Percentiles rank a stretch among this genome's conserved stretches.
Conservation (phyloP, 2,113 vertebrate genomes). For the Sitta europaea region DNA sequence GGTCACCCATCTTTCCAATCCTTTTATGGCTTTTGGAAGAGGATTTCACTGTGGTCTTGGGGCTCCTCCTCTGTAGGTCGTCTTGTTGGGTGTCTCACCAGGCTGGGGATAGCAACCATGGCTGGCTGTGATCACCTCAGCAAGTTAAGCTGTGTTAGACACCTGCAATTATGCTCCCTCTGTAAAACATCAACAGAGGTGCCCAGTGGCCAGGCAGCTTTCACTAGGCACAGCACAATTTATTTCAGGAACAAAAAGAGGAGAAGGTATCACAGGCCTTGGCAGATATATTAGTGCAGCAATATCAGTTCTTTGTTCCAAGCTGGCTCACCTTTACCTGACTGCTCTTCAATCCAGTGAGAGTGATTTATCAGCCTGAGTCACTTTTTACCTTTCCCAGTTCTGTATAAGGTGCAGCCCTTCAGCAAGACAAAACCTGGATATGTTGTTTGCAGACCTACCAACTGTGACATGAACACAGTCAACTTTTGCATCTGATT, state of each 20-base stretch:
- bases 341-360: not conserved
- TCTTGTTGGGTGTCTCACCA: not conserved
- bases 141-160: not conserved
- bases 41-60: not conserved
- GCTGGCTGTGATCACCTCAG: not conserved
- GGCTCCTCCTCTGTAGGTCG: not conserved
- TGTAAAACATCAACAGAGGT: not conserved
- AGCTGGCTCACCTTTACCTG: not conserved
- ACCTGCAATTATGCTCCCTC: not conserved
- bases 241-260: slow-evolving; percentile 14
- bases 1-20: not conserved
- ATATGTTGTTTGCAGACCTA: not conserved
- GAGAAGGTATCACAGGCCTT: not conserved
- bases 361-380: not conserved
- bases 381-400: not conserved
- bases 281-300: not conserved
- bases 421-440: not conserved
- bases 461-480: not conserved
- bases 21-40: not conserved
- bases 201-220: not conserved
- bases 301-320: not conserved
- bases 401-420: not conserved
- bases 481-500: not conserved
- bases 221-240: not conserved
- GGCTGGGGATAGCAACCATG: accelerated